Base-by-base conservation (phyloP, 2,888 invertebrate genomes). In the Polietes domitor region DNA sequence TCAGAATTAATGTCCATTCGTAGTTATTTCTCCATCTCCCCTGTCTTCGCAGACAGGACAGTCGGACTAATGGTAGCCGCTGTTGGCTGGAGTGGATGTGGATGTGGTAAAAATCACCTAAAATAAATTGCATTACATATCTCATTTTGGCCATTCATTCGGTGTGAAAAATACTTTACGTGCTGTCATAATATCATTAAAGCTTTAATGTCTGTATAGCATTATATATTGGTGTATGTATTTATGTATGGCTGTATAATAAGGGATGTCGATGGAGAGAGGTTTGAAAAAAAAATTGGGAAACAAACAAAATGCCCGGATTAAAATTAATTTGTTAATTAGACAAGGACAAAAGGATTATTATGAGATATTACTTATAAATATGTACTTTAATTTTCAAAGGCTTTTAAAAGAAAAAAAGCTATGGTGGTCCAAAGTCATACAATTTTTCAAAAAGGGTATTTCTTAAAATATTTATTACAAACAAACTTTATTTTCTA, bases 131-230 rank as follows among this genome's bases (percentile, higher is more conserved):
- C 50, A 61, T 21, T 9, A 61, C 63, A 83, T 83, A 70, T 72
- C 61, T 83, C 73, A 77, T 55, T 68, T 47, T 12, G 70, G 26
- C 28, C 37, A 37, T 65, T 28, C n/a, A 63, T 74, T 72, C 70
- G 21, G 26, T 26, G 21, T 41, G 1, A 41, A 71, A 37, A 37
- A 73, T 58, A 58, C 21, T 26, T 73, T 63, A 55, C 68, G 50
- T 73, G 61, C 37, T 77, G 73, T 83, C 77, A 70, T 83, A 83
- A 83, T 73, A 77, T 50, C 73, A 83, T 77, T 73, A 77, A 83
- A 21, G 79, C 50, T 41, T 79, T 68, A 79, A 83, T 73, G 65
- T 37, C 58, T 58, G 58, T 63, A n/a, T 41, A 41, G 61, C 28
- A 82, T 61, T 63, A 47, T 19, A 50, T 53, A 21, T 53, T 1